Base-by-base conservation (phyloP, 2,888 invertebrate genomes). In the Leptopilina syphax region DNA sequence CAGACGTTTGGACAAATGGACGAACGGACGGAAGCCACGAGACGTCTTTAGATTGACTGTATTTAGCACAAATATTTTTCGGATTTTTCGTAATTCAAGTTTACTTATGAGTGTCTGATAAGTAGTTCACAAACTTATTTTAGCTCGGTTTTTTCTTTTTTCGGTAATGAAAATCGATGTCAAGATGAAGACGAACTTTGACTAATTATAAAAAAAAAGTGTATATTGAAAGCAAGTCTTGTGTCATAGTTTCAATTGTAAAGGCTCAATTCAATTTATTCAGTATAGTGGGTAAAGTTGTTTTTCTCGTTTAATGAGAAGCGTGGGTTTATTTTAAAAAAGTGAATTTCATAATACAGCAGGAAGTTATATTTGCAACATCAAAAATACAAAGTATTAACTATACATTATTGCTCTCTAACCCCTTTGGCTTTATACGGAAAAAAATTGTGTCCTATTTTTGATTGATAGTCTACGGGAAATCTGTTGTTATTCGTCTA, bases 1-100 rank as follows among this genome's bases (percentile, higher is more conserved):
- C 50, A 34, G 70, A 65, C 68, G 47, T 77, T 65, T 68, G 54
- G 57, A 47, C 67, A 65, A 77, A 65, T 70, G 44, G 67, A 68
- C 65, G 77, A 73, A 73, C 27, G 47, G 80, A 78, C 24, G 79
- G 79, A 79, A 73, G 34, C 44, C 66, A 70, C 54, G 77, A 44
- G 67, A 60, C 50, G 77, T 80, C 70, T 78, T 66, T 81, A 60
- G 68, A 80, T 77, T 79, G 79, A 18, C 77, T 79, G 82, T 79
- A 66, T 65, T 78, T 27, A 18, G 10, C 67, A 60, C 13, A 50
- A 41, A 67, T 60, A 65, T 65, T 13, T 65, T 66, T 65, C 27
- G 13, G 47, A 65, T 65, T 13, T 65, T 66, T 65, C 27, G 13
- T 13, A 70, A 63, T 54, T 47, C 44, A 54, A 54, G 10, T 12